Conservation (phyloP, 2,888 invertebrate species). For the Netelia melanura region DNA sequence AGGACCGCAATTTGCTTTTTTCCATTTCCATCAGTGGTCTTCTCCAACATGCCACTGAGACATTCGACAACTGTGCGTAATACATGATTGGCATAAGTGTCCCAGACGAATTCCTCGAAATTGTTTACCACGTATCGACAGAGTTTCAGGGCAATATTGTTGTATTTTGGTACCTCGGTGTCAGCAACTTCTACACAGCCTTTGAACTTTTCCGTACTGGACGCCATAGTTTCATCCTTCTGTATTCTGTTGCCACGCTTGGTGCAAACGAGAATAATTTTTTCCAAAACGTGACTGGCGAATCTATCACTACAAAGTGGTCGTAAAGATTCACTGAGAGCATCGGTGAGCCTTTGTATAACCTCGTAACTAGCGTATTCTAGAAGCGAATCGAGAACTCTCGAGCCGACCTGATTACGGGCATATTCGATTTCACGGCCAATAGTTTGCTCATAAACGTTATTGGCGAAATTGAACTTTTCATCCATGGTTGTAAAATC, state of each 20-base stretch:
- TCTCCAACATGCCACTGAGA: slow-evolving; percentile 88
- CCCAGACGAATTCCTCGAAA: slow-evolving; percentile 93
- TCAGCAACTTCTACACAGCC: slow-evolving; percentile 59
- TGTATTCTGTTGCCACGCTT: slow-evolving; percentile 85
- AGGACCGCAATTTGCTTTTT: slow-evolving; percentile 66
- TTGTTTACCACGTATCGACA: slow-evolving; percentile 93
- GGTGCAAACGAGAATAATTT: slow-evolving; percentile 87
- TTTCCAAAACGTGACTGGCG: slow-evolving; percentile 92
- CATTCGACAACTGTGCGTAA: slow-evolving; percentile 90
- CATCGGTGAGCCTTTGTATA: slow-evolving; percentile 88
- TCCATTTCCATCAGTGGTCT: slow-evolving; percentile 38
- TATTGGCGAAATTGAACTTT: slow-evolving; percentile 90
- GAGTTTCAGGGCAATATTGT: slow-evolving; percentile 89
- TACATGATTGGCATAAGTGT: slow-evolving; percentile 91
- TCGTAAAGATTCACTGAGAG: slow-evolving; percentile 89
- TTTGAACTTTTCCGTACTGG: slow-evolving; percentile 60
- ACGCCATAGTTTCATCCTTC: slow-evolving; percentile 70
- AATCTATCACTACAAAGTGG: slow-evolving; percentile 91
- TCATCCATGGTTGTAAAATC: slow-evolving; percentile 90
- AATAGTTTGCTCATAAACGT: slow-evolving; percentile 90
- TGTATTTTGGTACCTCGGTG: slow-evolving; percentile 85
- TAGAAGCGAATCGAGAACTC: slow-evolving; percentile 91
- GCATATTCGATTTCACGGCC: slow-evolving; percentile 90
- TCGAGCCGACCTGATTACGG: slow-evolving; percentile 92
- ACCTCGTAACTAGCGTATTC: slow-evolving; percentile 88